phyloP scores from a whole-genome alignment of 2,888 invertebrate genomes.

The Macroteleia sp. region DNA sequence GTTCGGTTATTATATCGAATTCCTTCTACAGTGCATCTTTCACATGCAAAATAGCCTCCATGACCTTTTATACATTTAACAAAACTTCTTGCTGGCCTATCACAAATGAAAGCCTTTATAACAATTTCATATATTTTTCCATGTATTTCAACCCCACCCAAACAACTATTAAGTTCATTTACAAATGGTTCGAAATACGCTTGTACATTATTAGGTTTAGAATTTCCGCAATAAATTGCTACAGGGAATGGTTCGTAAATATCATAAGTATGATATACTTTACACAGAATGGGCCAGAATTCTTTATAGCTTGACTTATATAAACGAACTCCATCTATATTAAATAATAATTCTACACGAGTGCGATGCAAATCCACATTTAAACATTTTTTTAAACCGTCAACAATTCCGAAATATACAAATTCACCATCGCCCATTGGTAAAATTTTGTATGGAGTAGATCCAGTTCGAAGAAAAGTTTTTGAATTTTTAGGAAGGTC shows the following conservation, averaged over 20 bases:
- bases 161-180: constrained; percentile 17
- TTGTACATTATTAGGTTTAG: constrained; percentile 44
- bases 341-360: constrained; percentile 38
- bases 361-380: constrained; percentile 39
- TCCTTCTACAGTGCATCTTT: constrained; percentile 17
- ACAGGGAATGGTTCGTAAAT: too few relatives aligned
- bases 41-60: constrained; percentile 17
- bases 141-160: constrained; percentile 32
- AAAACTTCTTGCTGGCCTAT: constrained; percentile 48
- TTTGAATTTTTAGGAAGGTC: constrained; percentile 15
- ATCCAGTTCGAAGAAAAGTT: constrained; percentile 24
- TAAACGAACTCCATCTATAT: constrained; percentile 51
- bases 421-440: constrained; percentile 26
- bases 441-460: constrained; percentile 10
- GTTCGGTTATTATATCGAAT: background rate
- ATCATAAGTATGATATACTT: constrained; percentile 37
- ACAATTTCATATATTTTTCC: constrained; percentile 27
- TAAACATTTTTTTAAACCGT: constrained; percentile 16
- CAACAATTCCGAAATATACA: constrained; percentile 45
- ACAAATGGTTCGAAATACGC: constrained; percentile 49
- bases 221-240: constrained; percentile 43
- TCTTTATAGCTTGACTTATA: constrained; percentile 36
- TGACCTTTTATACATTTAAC: constrained; percentile 6
- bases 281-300: constrained; percentile 35
- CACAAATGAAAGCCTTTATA: constrained; percentile 55